Conservation (phyloP, 1,140 invertebrate species). For the Lordiphosa stackelbergi region DNA sequence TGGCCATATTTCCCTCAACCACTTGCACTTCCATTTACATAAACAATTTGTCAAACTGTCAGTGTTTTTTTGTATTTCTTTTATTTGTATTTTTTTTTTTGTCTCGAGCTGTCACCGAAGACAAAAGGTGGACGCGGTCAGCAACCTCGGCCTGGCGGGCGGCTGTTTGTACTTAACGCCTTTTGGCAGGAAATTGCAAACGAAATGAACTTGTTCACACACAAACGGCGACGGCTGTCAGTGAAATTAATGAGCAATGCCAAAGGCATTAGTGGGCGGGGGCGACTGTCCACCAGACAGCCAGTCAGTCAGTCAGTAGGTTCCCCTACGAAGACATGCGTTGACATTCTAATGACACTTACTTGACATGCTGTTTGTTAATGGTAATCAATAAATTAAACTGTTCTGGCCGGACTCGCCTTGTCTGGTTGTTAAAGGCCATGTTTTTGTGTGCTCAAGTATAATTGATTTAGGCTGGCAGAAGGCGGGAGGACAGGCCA, state of each 20-base stretch:
- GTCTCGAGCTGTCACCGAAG: slow-evolving; percentile 46
- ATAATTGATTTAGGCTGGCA: slow-evolving; percentile 47
- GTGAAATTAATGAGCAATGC: slow-evolving; percentile 60
- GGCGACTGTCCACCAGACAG: slow-evolving; percentile 17
- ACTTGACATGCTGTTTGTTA: slow-evolving; percentile 62
- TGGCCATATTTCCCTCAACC: slow-evolving; percentile 27
- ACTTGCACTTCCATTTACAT: slow-evolving; percentile 62
- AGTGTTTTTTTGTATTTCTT: slow-evolving; percentile 62
- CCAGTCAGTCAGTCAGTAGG: slow-evolving; percentile 10
- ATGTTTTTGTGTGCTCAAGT: slow-evolving; percentile 51
- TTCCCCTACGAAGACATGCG: slow-evolving; percentile 45
- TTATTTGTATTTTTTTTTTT: slow-evolving; percentile 21
- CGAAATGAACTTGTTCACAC: slow-evolving; percentile 64
- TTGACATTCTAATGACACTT: slow-evolving; percentile 67
- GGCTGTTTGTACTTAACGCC: slow-evolving; percentile 25
- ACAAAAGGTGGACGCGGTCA: slow-evolving; percentile 56
- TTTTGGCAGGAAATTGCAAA: slow-evolving; percentile 51
- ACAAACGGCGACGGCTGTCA: slow-evolving; percentile 29
- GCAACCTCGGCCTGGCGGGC: slow-evolving; percentile 14
- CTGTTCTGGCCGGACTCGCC: slow-evolving; percentile 16
- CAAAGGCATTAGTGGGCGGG: slow-evolving; percentile 6
- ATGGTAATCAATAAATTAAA: slow-evolving; percentile 67
- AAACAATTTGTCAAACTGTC: slow-evolving; percentile 72
- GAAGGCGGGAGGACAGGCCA: slow-evolving; percentile 34
- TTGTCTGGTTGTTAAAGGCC: slow-evolving; percentile 29